Conservation (phyloP, 2,797 vertebrate species). For the Pseudomugil gertrudae region DNA sequence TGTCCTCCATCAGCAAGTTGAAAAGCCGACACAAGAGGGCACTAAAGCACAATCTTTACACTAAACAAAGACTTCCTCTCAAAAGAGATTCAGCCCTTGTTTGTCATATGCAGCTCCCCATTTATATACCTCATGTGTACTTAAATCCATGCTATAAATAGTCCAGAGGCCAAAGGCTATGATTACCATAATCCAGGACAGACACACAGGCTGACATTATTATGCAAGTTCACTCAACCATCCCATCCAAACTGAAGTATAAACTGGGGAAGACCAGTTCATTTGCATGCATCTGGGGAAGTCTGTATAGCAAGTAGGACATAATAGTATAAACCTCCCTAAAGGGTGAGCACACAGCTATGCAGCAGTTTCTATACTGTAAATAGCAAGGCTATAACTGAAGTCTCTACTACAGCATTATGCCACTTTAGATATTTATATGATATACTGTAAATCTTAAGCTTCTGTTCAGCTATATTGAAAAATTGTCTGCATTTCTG, state of each 20-base stretch:
- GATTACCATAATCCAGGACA: conserved; percentile 54
- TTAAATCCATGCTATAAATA: conserved; percentile 59
- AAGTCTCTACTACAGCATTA: not conserved
- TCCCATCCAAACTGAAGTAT: conserved; percentile 21
- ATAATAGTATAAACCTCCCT: conserved; percentile 31
- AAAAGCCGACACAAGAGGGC: conserved; percentile 65
- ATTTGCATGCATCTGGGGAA: conserved; percentile 48
- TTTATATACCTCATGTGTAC: conserved; percentile 36
- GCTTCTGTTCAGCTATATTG: not conserved
- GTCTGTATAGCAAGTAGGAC: conserved; percentile 58
- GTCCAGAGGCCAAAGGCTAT: conserved; percentile 42
- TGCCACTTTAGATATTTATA: not conserved
- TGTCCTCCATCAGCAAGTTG: not conserved
- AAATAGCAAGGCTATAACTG: not conserved
- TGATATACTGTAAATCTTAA: not conserved
- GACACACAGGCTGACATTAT: conserved; percentile 43
- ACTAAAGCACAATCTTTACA: conserved; percentile 32
- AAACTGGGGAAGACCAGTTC: conserved; percentile 32
- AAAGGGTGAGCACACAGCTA: conserved; percentile 15
- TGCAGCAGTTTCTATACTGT: conserved; percentile 4
- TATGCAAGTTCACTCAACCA: conserved; percentile 57
- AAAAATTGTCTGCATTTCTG: conserved; percentile 2
- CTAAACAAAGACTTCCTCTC: not conserved
- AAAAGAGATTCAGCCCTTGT: not conserved
- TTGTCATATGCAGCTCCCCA: conserved; percentile 16